Evolutionary conservation across 2,113 vertebrate species (phyloP), one percentile per base, ranked within the genome.

Genomic region (Etheostoma spectabile): DNA sequence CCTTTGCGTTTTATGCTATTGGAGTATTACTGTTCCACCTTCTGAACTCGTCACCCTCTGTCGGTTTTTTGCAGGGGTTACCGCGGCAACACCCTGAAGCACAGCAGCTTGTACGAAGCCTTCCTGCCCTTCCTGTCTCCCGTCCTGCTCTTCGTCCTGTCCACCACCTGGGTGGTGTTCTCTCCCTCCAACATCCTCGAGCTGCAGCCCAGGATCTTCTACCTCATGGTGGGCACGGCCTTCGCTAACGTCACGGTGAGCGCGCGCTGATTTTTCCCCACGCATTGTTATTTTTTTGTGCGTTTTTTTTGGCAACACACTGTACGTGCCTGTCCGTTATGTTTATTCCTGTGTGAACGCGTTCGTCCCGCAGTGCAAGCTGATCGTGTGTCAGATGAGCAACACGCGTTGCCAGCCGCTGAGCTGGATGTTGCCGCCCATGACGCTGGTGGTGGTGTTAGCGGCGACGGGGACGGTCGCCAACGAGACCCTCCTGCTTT

Each of bases 371-470:
- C 95, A 99, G 98, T 99, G 98, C 92, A 97, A 97, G 69, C 96
- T 99, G 91, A 99, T 99, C 0, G 98, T 99, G 84, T 99, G 98
- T 82, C 98, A 99, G 90, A 99, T 99, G 98, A 99, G 97, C 88
- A 98, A 95, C 91, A 99, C 98, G 0, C 96, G 98, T 3, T 99
- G 98, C 86, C 97, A 96, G 85, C 89, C 98, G 0, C 92, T 99
- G 21, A 98, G 94, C 85, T 98, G 96, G 96, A 85, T 99, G 92
- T 87, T 99, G 90, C 73, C 97, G n/a, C 98, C 98, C 45, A 96
- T 99, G 83, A 88, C 89, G 0, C 60, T 64, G 4, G 94, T 95
- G 67, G 95, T 99, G 75, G 0, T 93, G 2, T 10, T 93, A 45
- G 96, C 96, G 35, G 60, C 93, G 38, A 92, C 95, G 0, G 95